Percentiles rank a stretch among this genome's conserved stretches.
phyloP scores from a whole-genome alignment of 2,797 vertebrate species.

The Melanotaenia nigrans region DNA sequence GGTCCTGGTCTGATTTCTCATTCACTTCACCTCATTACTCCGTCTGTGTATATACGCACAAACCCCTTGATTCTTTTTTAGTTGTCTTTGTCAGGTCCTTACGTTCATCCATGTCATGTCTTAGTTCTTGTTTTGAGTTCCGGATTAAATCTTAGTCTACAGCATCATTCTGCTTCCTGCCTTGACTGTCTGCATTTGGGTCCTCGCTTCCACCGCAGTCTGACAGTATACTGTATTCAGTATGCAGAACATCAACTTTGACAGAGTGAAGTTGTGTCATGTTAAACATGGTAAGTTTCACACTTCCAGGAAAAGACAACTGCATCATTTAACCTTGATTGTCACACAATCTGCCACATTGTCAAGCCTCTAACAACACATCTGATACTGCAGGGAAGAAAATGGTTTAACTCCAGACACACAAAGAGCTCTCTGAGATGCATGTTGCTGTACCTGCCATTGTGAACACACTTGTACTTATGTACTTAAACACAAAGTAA shows the following conservation, averaged over 20 bases:
- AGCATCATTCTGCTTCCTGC: too few relatives aligned
- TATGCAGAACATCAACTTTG: background rate
- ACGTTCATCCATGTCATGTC: too few relatives aligned
- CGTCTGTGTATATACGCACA: too few relatives aligned
- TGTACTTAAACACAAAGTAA: background rate
- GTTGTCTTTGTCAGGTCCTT: too few relatives aligned
- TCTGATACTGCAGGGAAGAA: background rate
- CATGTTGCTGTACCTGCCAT: background rate
- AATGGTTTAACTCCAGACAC: background rate
- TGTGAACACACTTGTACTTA: background rate
- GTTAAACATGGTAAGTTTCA: background rate
- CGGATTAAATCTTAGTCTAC: too few relatives aligned
- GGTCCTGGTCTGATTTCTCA: too few relatives aligned
- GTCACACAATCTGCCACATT: background rate
- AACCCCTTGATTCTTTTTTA: too few relatives aligned
- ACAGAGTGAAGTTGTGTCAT: background rate
- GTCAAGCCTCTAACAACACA: background rate
- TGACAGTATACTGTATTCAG: background rate
- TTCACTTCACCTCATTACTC: too few relatives aligned
- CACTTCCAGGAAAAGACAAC: background rate
- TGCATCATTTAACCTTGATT: background rate
- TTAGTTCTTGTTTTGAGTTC: too few relatives aligned
- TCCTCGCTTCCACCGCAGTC: too few relatives aligned
- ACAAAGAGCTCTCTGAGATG: background rate
- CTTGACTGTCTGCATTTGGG: too few relatives aligned